Base-by-base conservation (phyloP, 2,888 invertebrate genomes). In the Athalia cordata region DNA sequence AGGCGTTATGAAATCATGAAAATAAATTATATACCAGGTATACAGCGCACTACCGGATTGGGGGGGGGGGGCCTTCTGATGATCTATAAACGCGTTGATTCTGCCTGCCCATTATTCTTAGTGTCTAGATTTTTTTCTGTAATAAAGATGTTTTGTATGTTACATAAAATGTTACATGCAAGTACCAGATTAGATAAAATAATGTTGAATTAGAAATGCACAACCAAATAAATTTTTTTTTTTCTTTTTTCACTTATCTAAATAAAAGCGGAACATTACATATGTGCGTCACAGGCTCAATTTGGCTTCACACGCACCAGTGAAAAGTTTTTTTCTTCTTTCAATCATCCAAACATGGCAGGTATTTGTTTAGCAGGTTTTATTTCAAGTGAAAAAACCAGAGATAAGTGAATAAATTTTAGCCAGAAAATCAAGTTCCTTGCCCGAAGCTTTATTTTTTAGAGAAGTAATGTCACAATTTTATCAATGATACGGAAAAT, bases 61-160 rank as follows among this genome's bases (percentile, higher is more conserved):
- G 29, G 83, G 86, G 83, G 29, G 29, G 29, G 84, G 85, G 85
- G 86, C 88, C 89, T 87, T 86, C 82, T 86, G 88, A 83, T 87
- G 87, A 85, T 87, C 87, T 89, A 90, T 86, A 90, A 90, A 89
- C 84, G 87, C 85, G 89, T 90, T 85, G 90, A 89, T 89, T 89
- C 90, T 84, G 89, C 88, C 87, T 88, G 87, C 83, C 89, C 89
- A 84, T 88, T 90, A 87, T 89, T 87, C 87, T 89, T 90, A 90
- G 89, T 86, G 84, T 89, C 87, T 89, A 90, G 86, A 89, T 81
- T 87, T 82, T 86, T 87, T 83, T 88, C 90, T 90, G 90, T 79
- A 90, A 90, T 88, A 90, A 90, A 90, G 85, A 89, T 85, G 84
- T 84, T 84, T 82, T 70, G 82, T 84, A 84, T 76, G 76, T 80